Percentiles rank a stretch among this genome's conserved stretches.
Evolutionary conservation across 2,888 invertebrate genomes (phyloP).

Genomic region (Parnassius apollo): DNA sequence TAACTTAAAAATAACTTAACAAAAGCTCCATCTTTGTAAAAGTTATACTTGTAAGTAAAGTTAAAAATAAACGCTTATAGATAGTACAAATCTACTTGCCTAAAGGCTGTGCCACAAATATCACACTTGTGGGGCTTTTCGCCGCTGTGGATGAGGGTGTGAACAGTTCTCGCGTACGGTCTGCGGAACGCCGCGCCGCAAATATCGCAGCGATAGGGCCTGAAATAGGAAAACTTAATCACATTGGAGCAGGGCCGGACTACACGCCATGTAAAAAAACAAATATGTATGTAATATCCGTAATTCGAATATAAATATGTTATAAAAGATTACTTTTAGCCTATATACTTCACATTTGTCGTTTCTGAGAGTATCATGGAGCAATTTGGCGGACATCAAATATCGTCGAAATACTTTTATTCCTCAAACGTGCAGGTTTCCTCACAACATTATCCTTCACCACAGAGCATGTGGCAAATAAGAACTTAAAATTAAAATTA

Average conservation of each 20-base stretch:
- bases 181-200: slow-evolving; percentile 73
- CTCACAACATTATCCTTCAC: too few relatives aligned
- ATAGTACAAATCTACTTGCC: slow-evolving; percentile 42
- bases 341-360: too few relatives aligned
- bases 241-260: background rate
- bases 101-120: slow-evolving; percentile 73
- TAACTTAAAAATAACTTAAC: background rate
- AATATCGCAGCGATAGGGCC: slow-evolving; percentile 72
- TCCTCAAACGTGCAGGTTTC: too few relatives aligned
- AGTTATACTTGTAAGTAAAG: background rate
- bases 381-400: too few relatives aligned
- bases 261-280: too few relatives aligned
- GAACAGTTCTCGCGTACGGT: slow-evolving; percentile 72
- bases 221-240: slow-evolving; percentile 29
- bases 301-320: too few relatives aligned
- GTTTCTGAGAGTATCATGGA: too few relatives aligned
- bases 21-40: background rate
- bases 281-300: too few relatives aligned
- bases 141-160: slow-evolving; percentile 73
- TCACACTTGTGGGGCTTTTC: slow-evolving; percentile 75
- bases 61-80: background rate
- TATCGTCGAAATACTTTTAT: too few relatives aligned
- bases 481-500: too few relatives aligned
- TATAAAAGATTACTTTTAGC: too few relatives aligned
- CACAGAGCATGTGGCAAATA: too few relatives aligned